Conservation (phyloP, 1,140 invertebrate species). For the Idris sp. region DNA sequence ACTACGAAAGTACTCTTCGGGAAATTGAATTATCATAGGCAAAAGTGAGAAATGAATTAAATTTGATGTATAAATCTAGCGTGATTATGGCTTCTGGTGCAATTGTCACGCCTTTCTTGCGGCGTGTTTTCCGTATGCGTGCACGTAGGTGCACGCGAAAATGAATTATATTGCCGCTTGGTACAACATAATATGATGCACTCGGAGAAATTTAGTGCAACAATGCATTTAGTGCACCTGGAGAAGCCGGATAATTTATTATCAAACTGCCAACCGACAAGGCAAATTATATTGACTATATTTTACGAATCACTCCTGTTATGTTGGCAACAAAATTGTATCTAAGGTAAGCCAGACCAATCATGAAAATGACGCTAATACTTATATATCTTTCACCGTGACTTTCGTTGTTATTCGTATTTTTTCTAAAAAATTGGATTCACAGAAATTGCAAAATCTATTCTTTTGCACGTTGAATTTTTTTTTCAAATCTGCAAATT, state of each 20-base stretch:
- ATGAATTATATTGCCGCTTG: slow-evolving; percentile 42
- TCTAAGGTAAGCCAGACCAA: slow-evolving; percentile 14
- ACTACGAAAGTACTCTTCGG: no score
- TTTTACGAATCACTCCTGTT: slow-evolving; percentile 27
- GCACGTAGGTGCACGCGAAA: slow-evolving; percentile 49
- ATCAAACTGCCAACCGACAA: slow-evolving; percentile 22
- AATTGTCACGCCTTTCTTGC: slow-evolving; percentile 55
- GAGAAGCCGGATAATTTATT: slow-evolving; percentile 41
- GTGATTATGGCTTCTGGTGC: slow-evolving; percentile 34
- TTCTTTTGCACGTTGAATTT: no score
- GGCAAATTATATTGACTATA: slow-evolving; percentile 42
- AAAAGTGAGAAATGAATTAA: slow-evolving; percentile 25
- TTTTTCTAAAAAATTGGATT: no score
- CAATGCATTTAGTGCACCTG: slow-evolving; percentile 23
- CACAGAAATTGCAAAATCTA: no score
- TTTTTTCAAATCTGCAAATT: no score
- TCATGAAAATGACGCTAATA: slow-evolving; percentile 31
- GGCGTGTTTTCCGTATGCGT: slow-evolving; percentile 45
- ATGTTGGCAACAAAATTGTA: slow-evolving; percentile 16
- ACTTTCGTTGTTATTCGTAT: no score
- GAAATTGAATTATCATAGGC: background rate
- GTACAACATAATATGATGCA: slow-evolving; percentile 31
- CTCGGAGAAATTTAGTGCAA: slow-evolving; percentile 44
- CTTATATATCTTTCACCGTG: no score
- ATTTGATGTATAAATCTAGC: slow-evolving; percentile 33